Conservation (phyloP, 2,888 invertebrate genomes). For the Sympetrum striolatum region DNA sequence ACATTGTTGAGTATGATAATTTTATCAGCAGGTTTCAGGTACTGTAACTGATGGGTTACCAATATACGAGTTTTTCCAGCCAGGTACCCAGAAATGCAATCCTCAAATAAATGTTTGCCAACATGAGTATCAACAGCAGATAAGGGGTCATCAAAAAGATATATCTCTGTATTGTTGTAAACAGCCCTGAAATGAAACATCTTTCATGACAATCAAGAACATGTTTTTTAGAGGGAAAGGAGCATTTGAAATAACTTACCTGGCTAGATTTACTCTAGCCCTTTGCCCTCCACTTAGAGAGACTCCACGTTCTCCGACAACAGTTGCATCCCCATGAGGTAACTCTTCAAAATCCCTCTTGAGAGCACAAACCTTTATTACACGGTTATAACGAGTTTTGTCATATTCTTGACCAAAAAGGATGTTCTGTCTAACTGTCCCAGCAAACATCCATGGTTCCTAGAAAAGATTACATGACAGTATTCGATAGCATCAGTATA, state of each 20-base stretch:
- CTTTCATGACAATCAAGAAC: slow-evolving; percentile 44
- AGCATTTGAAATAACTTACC: slow-evolving; percentile 52
- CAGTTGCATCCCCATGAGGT: slow-evolving; percentile 82
- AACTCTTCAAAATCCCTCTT: slow-evolving; percentile 76
- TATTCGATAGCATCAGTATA: no score
- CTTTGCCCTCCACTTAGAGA: slow-evolving; percentile 87
- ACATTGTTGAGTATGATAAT: slow-evolving; percentile 59
- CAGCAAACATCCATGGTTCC: slow-evolving; percentile 60
- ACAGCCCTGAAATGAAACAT: slow-evolving; percentile 54
- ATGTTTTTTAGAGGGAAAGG: not conserved
- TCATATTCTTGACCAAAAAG: slow-evolving; percentile 61
- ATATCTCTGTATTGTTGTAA: slow-evolving; percentile 62
- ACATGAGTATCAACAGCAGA: slow-evolving; percentile 63
- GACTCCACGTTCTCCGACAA: slow-evolving; percentile 86
- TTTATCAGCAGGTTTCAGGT: slow-evolving; percentile 54
- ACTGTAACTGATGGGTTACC: slow-evolving; percentile 66
- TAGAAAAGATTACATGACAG: slow-evolving; percentile 58
- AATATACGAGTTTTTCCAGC: slow-evolving; percentile 59
- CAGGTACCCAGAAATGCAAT: slow-evolving; percentile 59
- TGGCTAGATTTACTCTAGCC: slow-evolving; percentile 69
- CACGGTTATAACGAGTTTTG: slow-evolving; percentile 57
- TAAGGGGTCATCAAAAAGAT: slow-evolving; percentile 63
- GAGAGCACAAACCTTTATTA: slow-evolving; percentile 63
- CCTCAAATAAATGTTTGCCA: slow-evolving; percentile 61
- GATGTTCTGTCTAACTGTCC: slow-evolving; percentile 63